Percentiles rank a stretch among this genome's conserved stretches.
phyloP scores from a whole-genome alignment of 2,888 invertebrate genomes.

The Athalia rosae region DNA sequence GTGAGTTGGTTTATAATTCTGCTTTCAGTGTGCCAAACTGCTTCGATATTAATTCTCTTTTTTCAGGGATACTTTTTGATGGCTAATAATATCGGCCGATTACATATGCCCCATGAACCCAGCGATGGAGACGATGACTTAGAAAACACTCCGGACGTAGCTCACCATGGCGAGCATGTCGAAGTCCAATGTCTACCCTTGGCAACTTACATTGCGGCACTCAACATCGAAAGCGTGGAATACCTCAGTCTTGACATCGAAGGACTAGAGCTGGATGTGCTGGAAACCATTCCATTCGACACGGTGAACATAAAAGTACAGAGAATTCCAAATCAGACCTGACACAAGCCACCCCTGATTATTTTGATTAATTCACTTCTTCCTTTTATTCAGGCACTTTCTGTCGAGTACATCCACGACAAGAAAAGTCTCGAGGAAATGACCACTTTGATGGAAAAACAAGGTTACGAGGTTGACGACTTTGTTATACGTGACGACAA shows the following conservation, averaged over 20 bases:
- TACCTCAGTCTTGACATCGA: constrained; percentile 77
- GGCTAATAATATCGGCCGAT: constrained; percentile 71
- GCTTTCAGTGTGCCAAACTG: background rate
- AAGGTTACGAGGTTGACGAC: constrained; percentile 71
- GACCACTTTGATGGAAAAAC: constrained; percentile 69
- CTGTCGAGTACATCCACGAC: constrained; percentile 74
- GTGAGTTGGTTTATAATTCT: constrained; percentile 60
- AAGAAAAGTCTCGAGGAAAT: constrained; percentile 69
- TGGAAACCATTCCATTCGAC: constrained; percentile 75
- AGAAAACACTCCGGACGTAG: constrained; percentile 59
- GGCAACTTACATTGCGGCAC: constrained; percentile 73
- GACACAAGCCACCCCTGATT: background rate
- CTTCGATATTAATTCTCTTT: constrained; percentile 31
- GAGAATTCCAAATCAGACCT: background rate
- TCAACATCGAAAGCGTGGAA: constrained; percentile 74
- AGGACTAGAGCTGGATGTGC: constrained; percentile 75
- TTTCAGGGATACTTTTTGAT: constrained; percentile 72
- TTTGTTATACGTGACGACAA: constrained; percentile 71
- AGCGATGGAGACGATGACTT: constrained; percentile 44
- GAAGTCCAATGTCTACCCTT: constrained; percentile 76
- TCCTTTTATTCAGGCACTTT: constrained; percentile 65
- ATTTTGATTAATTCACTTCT: constrained; percentile 28
- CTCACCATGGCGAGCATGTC: constrained; percentile 61
- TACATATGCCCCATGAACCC: constrained; percentile 60
- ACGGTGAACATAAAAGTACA: constrained; percentile 72